Base-by-base conservation (phyloP, 2,113 vertebrate species). In the Ictalurus furcatus region DNA sequence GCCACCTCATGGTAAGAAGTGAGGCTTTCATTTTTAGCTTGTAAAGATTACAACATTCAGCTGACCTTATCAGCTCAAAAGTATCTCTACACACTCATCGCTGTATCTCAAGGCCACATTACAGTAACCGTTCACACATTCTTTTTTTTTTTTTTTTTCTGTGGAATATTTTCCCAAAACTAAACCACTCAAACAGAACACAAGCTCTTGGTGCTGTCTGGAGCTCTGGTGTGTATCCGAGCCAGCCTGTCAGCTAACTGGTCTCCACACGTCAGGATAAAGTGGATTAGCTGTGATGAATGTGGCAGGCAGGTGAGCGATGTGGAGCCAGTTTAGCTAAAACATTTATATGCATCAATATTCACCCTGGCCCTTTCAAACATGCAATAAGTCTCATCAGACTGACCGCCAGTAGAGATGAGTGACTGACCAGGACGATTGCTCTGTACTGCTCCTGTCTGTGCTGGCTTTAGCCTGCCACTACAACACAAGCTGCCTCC, bases 211-310 rank as follows among this genome's bases (percentile, higher is more conserved):
- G 71, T 86, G 79, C 65, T 84, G 65, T 88, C 67, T 84, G 79
- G 16, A 84, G 54, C 69, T 23, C 71, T 73, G n/a, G 44, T 61
- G 88, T 85, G 83, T 59, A 52, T 89, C 88, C 11, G 73, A 78
- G 58, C 88, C 84, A 76, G 88, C 88, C 93, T 91, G 92, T 93
- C 85, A 80, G 89, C 89, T 85, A 89, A 76, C 88, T 87, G 58
- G 88, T 76, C 34, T 85, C 87, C 79, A 90, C 87, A 91, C 73
- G 92, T 90, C 92, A 90, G 88, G 90, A 90, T 90, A 92, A 93
- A 94, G 93, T 93, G 90, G 90, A 92, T 94, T 95, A 93, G 86
- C 85, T 63, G 9, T 94, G 93, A 95, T 93, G 91, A 91, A 94
- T 93, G 92, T 91, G 92, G 91, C 92, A 93, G 85, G 90, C 85